A percentile compares a stretch with the other conserved stretches of the same genome.
Evolutionary conservation across 2,797 vertebrate genomes (phyloP).

Genomic region (Acrossocheilus fasciatus): DNA sequence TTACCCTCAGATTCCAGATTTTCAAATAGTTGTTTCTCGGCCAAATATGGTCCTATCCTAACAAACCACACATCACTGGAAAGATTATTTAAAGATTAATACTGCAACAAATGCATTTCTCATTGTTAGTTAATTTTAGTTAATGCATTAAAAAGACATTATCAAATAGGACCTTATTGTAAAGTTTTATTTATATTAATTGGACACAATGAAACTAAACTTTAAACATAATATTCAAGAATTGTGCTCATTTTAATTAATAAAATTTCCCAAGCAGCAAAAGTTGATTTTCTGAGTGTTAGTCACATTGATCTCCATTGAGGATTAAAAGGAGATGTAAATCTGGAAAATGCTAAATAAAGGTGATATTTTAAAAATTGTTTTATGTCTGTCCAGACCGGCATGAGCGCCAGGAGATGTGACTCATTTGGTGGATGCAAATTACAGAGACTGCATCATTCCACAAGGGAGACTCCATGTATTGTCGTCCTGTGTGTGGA

Average conservation of each 20-base stretch:
- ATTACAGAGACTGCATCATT: conserved; percentile 24
- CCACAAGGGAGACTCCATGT: conserved; percentile 21
- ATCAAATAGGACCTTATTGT: not conserved
- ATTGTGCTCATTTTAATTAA: not conserved
- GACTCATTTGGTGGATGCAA: conserved; percentile 11
- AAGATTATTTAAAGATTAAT: not conserved
- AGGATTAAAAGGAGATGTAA: not conserved
- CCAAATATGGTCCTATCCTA: no score
- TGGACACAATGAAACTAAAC: not conserved
- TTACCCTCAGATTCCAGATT: no score
- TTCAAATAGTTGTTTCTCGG: no score
- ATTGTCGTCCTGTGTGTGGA: conserved; percentile 8
- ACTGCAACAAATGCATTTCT: not conserved
- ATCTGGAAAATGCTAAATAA: conserved; percentile 19
- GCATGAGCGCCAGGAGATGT: conserved; percentile 3
- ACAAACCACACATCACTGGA: no score
- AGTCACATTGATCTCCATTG: not conserved
- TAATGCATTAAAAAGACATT: not conserved
- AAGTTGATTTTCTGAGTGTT: not conserved
- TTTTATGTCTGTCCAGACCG: conserved; percentile 18
- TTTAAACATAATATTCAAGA: not conserved
- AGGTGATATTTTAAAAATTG: not conserved
- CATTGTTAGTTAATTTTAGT: not conserved
- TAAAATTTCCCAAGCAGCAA: not conserved
- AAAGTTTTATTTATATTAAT: not conserved